phyloP scores from a whole-genome alignment of 2,888 invertebrate genomes.

The Archips crataeganus region DNA sequence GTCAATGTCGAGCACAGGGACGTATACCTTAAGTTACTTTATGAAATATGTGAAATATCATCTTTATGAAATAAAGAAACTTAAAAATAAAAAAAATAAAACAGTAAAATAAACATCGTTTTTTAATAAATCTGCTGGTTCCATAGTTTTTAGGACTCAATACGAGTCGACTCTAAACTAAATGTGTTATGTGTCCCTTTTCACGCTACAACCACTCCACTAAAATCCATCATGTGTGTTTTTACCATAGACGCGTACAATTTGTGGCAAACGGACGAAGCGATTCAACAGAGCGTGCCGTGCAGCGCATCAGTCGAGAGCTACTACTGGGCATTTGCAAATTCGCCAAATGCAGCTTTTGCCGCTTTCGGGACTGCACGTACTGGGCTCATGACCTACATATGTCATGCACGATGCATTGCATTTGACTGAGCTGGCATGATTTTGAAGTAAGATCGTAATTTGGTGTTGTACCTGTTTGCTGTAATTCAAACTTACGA shows the following conservation, averaged over 20 bases:
- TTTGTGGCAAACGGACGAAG: slow-evolving; percentile 22
- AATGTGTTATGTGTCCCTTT: no score
- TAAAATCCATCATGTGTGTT: not conserved
- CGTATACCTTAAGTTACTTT: no score
- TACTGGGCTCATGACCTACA: slow-evolving; percentile 33
- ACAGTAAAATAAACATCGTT: no score
- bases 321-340: slow-evolving; percentile 4
- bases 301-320: slow-evolving; percentile 6
- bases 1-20: no score
- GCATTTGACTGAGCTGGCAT: not conserved
- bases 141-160: no score
- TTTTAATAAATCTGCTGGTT: no score
- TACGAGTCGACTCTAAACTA: no score
- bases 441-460: not conserved
- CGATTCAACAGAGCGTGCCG: slow-evolving; percentile 18
- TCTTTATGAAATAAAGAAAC: no score
- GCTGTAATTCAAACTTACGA: no score
- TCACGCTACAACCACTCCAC: no score
- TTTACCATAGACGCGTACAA: not conserved
- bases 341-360: slow-evolving; percentile 28
- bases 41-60: no score
- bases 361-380: slow-evolving; percentile 28
- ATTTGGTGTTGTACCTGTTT: not conserved
- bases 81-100: no score
- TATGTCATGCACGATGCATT: slow-evolving; percentile 20